Conservation (phyloP, 2,888 invertebrate species). For the Nemotelus pantherinus region DNA sequence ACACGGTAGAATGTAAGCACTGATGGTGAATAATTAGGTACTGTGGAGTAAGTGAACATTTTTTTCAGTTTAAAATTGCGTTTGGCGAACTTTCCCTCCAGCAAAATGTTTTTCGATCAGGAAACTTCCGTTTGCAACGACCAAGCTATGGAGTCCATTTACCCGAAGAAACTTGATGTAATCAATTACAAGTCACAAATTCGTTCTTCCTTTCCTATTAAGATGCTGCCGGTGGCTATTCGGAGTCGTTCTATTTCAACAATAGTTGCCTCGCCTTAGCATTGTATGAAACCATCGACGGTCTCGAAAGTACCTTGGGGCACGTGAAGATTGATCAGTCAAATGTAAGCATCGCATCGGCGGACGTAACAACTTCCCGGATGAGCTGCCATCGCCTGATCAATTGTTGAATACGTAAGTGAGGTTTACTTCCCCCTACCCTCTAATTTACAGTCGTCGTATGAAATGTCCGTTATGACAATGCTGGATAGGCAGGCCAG, state of each 20-base stretch:
- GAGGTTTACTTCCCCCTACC: constrained; percentile 36
- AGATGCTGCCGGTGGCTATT: not conserved
- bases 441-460: too few relatives aligned
- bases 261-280: constrained; percentile 3
- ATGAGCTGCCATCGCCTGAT: constrained; percentile 50
- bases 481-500: too few relatives aligned
- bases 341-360: constrained; percentile 46
- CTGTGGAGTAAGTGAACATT: too few relatives aligned
- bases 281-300: not conserved
- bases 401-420: constrained; percentile 50
- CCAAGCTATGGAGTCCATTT: not conserved
- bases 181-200: constrained; percentile 2
- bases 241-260: not conserved
- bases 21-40: too few relatives aligned
- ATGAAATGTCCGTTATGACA: too few relatives aligned
- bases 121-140: too few relatives aligned
- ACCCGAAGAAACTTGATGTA: constrained; percentile 11
- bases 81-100: too few relatives aligned
- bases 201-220: constrained; percentile 13
- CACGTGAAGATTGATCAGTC: constrained; percentile 37
- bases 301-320: not conserved
- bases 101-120: too few relatives aligned
- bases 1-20: too few relatives aligned
- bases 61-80: too few relatives aligned
- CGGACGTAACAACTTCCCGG: constrained; percentile 52